Conservation (phyloP, 2,797 vertebrate species). For the Sebastes melanostomus region DNA sequence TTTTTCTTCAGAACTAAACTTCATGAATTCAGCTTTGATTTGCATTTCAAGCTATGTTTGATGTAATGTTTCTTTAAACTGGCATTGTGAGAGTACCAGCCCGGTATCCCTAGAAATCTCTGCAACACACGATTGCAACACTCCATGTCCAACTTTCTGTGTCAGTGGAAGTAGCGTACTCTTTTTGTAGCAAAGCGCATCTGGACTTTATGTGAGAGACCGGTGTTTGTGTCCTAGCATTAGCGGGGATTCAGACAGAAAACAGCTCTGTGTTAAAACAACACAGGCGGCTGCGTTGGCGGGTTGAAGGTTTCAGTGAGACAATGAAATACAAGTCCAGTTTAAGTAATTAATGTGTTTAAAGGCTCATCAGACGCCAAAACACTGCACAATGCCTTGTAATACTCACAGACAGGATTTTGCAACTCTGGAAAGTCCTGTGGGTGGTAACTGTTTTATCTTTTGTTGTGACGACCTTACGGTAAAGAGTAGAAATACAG, state of each 20-base stretch:
- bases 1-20: not conserved
- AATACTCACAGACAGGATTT: not conserved
- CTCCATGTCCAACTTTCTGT: not conserved
- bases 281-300: not conserved
- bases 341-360: not conserved
- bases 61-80: conserved; percentile 5
- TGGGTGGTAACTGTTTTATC: not conserved
- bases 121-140: not conserved
- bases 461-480: not conserved
- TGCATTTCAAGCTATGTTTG: not conserved
- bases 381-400: not conserved
- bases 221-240: not conserved
- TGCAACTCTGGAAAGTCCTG: not conserved
- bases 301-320: not conserved
- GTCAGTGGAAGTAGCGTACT: not conserved
- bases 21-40: not conserved
- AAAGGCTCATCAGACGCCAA: not conserved
- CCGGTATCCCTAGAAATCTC: not conserved
- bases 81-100: not conserved
- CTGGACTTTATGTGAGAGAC: not conserved
- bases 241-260: not conserved
- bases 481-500: not conserved
- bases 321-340: not conserved
- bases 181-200: not conserved
- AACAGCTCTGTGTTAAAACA: not conserved